Evolutionary conservation across 1,140 invertebrate genomes (phyloP), one percentile per base, ranked within the genome.

Genomic region (Nautilus pompilius): DNA sequence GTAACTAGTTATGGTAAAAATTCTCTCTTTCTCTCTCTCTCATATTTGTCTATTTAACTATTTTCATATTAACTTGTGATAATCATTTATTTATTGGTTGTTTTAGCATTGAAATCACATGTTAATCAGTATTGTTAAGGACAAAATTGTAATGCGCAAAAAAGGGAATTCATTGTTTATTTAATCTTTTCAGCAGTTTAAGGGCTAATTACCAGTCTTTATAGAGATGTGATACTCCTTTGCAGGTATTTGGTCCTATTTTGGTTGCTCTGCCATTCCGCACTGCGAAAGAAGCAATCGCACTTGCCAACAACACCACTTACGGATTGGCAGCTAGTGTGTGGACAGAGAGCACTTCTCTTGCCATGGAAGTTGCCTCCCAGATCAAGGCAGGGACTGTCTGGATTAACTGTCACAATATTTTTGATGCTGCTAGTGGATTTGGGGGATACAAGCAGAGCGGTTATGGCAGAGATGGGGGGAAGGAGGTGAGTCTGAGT

Each of bases 381-480:
- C 79, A 80, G 70, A 73, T 88, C 30, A 82, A 84, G 70, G 84
- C 84, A n/a, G 80, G 83, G 10, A 84, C 83, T 58, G 80, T 88
- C 32, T 89, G 87, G 87, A 78, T 88, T 29, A 89, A 89, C 75
- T 75, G 75, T 60, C 83, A 86, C 73, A 86, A 86, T 58, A 51
- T 84, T 49, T 81, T 86, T 75, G 84, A 84, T 75, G 82, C 85
- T 29, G 82, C 83, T 26, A 73, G 83, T 29, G 78, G 84, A 6
- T 83, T 86, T 76, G 83, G 84, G 32, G 85, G 84, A 13, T 78
- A 80, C 55, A 84, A 84, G 72, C 79, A 82, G 63, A 86, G 84
- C 75, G 86, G 87, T 15, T 82, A 72, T 68, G 80, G 79, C 8
- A 67, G 77, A 53, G 77, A 77, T 71, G 81, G 81, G 6, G 81